phyloP scores from a whole-genome alignment of 2,113 vertebrate species.

The Nycticorax nycticorax region DNA sequence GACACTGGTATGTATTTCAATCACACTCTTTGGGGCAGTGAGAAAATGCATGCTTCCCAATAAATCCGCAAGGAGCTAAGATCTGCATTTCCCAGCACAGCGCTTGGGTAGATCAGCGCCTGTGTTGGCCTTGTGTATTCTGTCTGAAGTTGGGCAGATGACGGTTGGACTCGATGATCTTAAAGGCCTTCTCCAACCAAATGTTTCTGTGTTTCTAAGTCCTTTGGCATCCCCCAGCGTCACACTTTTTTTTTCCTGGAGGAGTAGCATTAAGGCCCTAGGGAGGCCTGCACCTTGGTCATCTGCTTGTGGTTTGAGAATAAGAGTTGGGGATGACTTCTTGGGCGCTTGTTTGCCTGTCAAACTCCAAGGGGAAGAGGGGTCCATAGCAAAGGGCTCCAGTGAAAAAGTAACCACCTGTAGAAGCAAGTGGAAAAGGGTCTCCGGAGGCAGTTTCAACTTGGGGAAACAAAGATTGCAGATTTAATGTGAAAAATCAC shows the following conservation, averaged over 20 bases:
- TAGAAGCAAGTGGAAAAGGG: neutral
- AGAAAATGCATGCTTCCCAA: neutral
- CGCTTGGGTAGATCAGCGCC: neutral
- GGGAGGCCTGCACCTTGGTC: neutral
- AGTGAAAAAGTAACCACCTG: neutral
- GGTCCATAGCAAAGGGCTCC: neutral
- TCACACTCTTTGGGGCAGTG: neutral
- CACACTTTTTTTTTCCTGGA: neutral
- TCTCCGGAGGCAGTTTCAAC: neutral
- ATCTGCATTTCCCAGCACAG: neutral
- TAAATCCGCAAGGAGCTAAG: neutral
- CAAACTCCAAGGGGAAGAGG: neutral
- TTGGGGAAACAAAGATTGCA: neutral
- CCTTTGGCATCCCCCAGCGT: neutral
- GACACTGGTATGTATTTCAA: neutral
- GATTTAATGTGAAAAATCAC: neutral
- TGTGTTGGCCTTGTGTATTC: neutral
- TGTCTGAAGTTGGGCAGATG: neutral
- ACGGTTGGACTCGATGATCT: too few species aligned
- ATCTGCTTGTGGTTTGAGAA: neutral
- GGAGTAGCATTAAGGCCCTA: neutral
- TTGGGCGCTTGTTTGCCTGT: neutral
- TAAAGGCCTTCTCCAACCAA: too few species aligned
- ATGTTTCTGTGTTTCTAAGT: too few species aligned
- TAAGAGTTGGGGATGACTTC: neutral